Percentiles rank a stretch among this genome's conserved stretches.
Evolutionary conservation across 2,113 vertebrate genomes (phyloP).

Genomic region (Pseudopipra pipra): DNA sequence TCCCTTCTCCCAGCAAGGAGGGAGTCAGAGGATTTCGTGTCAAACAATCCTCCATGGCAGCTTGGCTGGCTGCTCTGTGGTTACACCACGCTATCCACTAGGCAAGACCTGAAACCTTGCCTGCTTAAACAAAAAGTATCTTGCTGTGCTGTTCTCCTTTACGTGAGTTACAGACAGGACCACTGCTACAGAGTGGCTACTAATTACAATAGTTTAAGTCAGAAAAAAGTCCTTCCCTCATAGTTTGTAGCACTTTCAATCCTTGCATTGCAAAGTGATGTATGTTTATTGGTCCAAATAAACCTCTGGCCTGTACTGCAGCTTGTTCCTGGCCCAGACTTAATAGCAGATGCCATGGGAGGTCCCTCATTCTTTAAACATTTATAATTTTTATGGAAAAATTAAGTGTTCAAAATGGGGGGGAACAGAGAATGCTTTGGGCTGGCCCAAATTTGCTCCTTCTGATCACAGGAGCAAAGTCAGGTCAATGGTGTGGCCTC

Average conservation of each 20-base stretch:
- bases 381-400: neutral
- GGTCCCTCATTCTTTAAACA: neutral
- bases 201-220: neutral
- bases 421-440: neutral
- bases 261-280: neutral
- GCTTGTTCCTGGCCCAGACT: neutral
- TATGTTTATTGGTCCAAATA: neutral
- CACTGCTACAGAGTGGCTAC: neutral
- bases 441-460: neutral
- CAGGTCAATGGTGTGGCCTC: neutral
- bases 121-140: neutral
- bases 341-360: neutral
- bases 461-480: neutral
- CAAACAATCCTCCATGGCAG: neutral
- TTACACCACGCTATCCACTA: neutral
- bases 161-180: neutral
- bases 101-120: neutral
- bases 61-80: neutral
- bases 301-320: neutral
- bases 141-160: neutral
- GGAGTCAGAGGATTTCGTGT: neutral
- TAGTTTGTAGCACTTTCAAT: neutral
- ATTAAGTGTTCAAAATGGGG: neutral
- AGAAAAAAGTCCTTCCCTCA: neutral
- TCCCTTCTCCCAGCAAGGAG: neutral